phyloP scores from a whole-genome alignment of 2,113 vertebrate species.

The Zootoca vivipara region DNA sequence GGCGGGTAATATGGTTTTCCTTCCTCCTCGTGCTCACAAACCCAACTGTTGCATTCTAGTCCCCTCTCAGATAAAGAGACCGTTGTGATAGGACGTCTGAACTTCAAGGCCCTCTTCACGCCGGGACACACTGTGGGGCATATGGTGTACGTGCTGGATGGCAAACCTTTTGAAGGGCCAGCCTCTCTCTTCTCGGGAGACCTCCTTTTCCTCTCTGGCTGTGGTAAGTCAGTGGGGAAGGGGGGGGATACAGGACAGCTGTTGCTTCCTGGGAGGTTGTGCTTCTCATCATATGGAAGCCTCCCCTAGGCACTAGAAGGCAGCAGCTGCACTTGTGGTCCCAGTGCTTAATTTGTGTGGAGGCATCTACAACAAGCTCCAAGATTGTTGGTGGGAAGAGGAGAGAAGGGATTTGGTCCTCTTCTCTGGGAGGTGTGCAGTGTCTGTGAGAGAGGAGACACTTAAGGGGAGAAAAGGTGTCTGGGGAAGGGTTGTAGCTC shows the following conservation, averaged over 20 bases:
- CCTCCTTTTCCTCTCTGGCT: slow-evolving; percentile 95
- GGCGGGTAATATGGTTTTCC: background rate
- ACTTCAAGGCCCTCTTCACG: slow-evolving; percentile 88
- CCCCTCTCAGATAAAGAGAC: slow-evolving; percentile 87
- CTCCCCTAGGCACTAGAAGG: background rate
- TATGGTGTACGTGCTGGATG: slow-evolving; percentile 92
- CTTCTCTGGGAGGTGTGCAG: background rate
- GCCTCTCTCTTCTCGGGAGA: slow-evolving; percentile 95
- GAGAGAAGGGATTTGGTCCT: background rate
- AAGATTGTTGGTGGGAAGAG: background rate
- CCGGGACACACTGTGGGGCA: slow-evolving; percentile 96
- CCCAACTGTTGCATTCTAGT: slow-evolving; percentile 66
- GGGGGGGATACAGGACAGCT: background rate
- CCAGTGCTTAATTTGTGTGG: background rate
- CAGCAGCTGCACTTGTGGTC: background rate
- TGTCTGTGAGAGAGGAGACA: background rate
- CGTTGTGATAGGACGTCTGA: slow-evolving; percentile 83
- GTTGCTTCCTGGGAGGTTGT: background rate
- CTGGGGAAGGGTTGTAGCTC: background rate
- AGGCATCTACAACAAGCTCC: background rate
- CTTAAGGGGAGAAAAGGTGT: background rate
- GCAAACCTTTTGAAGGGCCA: slow-evolving; percentile 77
- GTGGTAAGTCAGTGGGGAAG: slow-evolving; percentile 79
- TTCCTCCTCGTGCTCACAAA: background rate
- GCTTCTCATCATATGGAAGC: background rate